Percentiles rank a stretch among this genome's conserved stretches.
Evolutionary conservation across 2,113 vertebrate genomes (phyloP).

Genomic region (Todiramphus saurophagus): DNA sequence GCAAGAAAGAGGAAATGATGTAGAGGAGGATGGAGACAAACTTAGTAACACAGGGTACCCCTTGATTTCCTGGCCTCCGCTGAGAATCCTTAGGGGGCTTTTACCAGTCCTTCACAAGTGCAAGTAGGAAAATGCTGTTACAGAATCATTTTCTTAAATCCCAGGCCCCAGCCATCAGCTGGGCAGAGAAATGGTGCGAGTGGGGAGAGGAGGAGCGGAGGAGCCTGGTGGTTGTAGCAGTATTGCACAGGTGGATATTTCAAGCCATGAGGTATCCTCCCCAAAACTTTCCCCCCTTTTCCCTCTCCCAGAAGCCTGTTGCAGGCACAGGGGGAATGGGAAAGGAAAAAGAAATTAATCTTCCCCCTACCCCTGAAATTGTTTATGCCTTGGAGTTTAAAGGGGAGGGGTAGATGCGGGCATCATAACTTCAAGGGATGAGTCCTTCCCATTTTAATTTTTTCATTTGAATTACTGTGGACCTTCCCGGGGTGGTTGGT

Average conservation of each 20-base stretch:
- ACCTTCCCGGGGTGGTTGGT: background rate
- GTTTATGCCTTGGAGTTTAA: background rate
- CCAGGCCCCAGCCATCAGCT: background rate
- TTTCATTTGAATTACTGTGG: background rate
- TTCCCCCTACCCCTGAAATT: background rate
- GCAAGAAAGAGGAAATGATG: background rate
- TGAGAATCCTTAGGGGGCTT: background rate
- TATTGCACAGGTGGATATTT: constrained; percentile 22
- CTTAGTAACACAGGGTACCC: background rate
- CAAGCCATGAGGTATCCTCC: constrained; percentile 19
- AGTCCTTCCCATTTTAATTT: background rate
- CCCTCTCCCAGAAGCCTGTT: background rate
- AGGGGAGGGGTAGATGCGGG: background rate
- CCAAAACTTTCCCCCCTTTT: background rate
- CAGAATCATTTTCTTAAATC: background rate
- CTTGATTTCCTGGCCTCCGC: background rate
- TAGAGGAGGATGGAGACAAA: background rate
- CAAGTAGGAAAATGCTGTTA: background rate
- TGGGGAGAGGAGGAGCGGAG: background rate
- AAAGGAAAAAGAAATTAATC: background rate
- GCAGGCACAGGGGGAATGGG: background rate
- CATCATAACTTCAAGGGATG: background rate
- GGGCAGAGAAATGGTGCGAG: background rate
- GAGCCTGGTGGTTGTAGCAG: background rate
- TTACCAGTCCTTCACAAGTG: background rate